Evolutionary conservation across 2,113 vertebrate species (phyloP).

Genomic region (Bucco capensis): DNA sequence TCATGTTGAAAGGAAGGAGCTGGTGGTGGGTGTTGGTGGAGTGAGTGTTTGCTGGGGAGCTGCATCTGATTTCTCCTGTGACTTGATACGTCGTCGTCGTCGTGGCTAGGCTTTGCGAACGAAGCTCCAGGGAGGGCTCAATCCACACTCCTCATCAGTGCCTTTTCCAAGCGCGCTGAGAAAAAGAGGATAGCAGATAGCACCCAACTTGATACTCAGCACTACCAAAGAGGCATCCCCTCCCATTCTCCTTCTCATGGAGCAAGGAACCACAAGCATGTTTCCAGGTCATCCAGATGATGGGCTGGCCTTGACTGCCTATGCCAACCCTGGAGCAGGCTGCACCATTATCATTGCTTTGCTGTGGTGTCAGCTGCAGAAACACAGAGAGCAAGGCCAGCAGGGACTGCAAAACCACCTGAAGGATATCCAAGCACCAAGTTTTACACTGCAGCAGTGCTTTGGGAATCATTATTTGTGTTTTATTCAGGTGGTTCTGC

Average conservation of each 20-base stretch:
- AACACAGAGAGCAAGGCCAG: background rate
- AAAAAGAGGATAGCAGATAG: too few species aligned
- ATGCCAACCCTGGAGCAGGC: background rate
- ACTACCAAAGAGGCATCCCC: background rate
- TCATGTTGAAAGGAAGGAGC: background rate
- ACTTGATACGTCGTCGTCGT: too few species aligned
- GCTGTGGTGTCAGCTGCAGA: background rate
- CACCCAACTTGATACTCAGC: background rate
- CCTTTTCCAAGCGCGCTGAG: too few species aligned
- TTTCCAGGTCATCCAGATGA: background rate
- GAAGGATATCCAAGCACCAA: background rate
- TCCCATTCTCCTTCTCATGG: background rate
- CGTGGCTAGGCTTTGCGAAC: too few species aligned
- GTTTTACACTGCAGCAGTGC: background rate
- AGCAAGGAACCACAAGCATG: background rate
- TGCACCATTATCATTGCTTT: background rate
- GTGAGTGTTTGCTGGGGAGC: background rate
- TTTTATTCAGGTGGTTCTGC: background rate
- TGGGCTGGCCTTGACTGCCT: fast-evolving
- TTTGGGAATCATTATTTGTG: background rate
- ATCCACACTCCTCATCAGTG: too few species aligned
- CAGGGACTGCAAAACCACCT: background rate
- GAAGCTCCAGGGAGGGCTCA: too few species aligned
- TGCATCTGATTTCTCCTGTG: background rate
- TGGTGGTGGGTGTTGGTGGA: background rate